Base-by-base conservation (phyloP, 2,113 vertebrate genomes). In the Aegotheles bennettii region DNA sequence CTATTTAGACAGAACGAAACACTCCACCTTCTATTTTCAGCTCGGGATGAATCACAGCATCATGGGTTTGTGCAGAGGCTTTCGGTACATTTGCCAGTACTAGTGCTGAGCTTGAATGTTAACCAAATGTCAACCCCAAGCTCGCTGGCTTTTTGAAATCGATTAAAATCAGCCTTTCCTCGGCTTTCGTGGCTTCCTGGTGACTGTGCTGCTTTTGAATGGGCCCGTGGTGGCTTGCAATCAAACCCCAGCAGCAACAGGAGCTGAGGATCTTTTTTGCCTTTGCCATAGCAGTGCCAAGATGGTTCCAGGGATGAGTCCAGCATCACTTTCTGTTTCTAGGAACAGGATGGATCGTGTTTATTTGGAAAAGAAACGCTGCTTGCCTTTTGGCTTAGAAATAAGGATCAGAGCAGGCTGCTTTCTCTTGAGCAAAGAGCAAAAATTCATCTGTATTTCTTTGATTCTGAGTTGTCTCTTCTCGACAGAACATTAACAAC, bases 21-120 rank as follows among this genome's bases (percentile, higher is more conserved):
- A 8, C 13, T 93, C 61, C 38, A 35, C 75, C 82, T 93, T 96
- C 92, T 92, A 40, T 93, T 96, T 96, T 92, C 88, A 84, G 80
- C 56, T 53, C 2, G 1, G 74, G 71, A 87, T 94, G 90, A 92
- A 91, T 94, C 95, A 94, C 54, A 68, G 26, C 54, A 87, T 76
- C 88, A 60, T 79, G 83, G 60, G 36, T 75, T 90, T 69, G 64
- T 86, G 93, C 79, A n/a, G 90, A 94, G 71, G 60, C 77, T 87
- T 56, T 50, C 11, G 6, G 77, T 92, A 26, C 47, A 5, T 91
- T 87, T 93, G 71, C 88, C 89, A 94, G 81, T 89, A 24, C 76
- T 90, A 76, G 91, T 33, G 50, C 77, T 85, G 84, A 94, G 78
- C 77, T 90, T 73, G 74, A 95, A 69, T 74, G 63, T 83, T 94